Evolutionary conservation across 2,797 vertebrate genomes (phyloP), one percentile per base, ranked within the genome.

Genomic region (Micropoecilia bifurca): DNA sequence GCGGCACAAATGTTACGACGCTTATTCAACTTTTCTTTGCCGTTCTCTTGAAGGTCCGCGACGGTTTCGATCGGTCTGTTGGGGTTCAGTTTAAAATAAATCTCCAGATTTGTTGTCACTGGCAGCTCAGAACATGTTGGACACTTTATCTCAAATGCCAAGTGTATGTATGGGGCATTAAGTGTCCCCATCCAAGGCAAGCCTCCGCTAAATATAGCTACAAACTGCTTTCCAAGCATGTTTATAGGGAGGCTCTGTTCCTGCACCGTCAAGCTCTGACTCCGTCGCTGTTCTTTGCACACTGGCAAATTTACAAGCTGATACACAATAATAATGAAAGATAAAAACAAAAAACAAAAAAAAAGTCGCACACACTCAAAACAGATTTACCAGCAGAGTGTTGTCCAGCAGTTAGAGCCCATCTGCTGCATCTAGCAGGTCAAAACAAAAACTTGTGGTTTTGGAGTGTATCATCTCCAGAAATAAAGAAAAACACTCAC

Each of bases 401-500:
- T 76, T 41, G n/a, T 45, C 80, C 43, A 59, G 6, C 14, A 53
- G 39, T 69, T 43, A 59, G 20, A 61, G 10, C 39, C 76, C 79
- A 75, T 77, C 46, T 76, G 45, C 71, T 66, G 22, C 75, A 57
- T 83, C 63, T 81, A 81, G 73, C 81, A 55, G 73, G 45, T 82
- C 77, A 72, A 83, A 85, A 80, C 75, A 75, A 78, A 28, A 10
- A 18, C 48, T 69, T 73, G 77, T 73, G 76, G 36, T 81, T 77
- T 50, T 46, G 75, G 6, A 53, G 1, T 14, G 50, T 59, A 16
- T 61, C 28, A 73, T n/a, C 20, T 46, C 48, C 28, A 33, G 55
- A 76, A 57, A 46, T n/a, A 50, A 48, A 18, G 18, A 18, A 47
- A 47, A 6, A 47, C 4, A 48, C 41, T 4, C 36, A 39, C 36